Evolutionary conservation across 2,113 vertebrate genomes (phyloP).

Genomic region (Mustela nigripes): DNA sequence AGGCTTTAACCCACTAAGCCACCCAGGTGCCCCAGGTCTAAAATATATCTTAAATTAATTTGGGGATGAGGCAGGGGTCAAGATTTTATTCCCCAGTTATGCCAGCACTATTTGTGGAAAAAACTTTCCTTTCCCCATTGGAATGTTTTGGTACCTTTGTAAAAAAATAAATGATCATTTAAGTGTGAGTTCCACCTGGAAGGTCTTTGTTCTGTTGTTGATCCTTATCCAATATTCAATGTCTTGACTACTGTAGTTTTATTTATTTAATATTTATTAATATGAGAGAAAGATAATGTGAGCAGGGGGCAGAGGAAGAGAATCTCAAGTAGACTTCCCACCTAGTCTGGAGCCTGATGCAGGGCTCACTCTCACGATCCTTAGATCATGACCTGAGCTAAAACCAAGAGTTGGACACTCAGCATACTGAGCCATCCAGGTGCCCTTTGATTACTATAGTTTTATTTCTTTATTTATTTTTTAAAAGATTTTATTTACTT

Average conservation of each 20-base stretch:
- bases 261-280: neutral
- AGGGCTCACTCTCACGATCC: neutral
- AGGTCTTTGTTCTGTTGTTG: neutral
- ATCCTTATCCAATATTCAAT: neutral
- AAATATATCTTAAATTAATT: neutral
- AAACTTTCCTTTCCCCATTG: neutral
- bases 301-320: neutral
- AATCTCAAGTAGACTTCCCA: neutral
- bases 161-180: neutral
- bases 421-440: too few relatives aligned
- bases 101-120: neutral
- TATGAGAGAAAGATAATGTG: neutral
- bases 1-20: too few relatives aligned
- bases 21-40: too few relatives aligned
- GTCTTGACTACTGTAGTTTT: neutral
- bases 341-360: neutral
- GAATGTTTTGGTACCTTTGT: neutral
- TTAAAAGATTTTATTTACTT: too few relatives aligned
- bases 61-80: neutral
- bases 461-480: too few relatives aligned
- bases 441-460: too few relatives aligned
- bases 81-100: neutral
- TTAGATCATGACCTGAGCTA: neutral
- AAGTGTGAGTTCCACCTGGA: neutral
- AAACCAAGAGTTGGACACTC: too few relatives aligned